Conservation (phyloP, 2,888 invertebrate species). For the Branchipolynoe longqiensis region DNA sequence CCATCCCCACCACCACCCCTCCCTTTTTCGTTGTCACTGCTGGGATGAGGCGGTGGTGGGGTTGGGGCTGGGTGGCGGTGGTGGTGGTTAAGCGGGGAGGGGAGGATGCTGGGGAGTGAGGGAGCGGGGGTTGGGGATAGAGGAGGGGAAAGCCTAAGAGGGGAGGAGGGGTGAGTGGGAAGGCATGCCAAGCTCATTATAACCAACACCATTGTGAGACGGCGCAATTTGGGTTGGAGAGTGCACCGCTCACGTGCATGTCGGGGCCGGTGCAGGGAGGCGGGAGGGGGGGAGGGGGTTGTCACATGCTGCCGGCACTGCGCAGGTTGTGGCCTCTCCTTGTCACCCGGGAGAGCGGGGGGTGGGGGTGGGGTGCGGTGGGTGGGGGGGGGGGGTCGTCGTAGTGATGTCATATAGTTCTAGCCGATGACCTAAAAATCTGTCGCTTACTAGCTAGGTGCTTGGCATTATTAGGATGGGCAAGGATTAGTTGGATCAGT, state of each 20-base stretch:
- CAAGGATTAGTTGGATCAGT: too few species aligned
- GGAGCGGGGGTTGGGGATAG: too few species aligned
- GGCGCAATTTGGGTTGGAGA: slow-evolving; percentile 12
- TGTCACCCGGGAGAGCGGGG: not conserved
- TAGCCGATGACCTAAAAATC: too few species aligned
- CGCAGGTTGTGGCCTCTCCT: not conserved
- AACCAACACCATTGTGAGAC: slow-evolving; percentile 35
- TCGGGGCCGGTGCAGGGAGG: not conserved
- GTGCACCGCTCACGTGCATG: not conserved
- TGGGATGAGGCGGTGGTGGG: not conserved
- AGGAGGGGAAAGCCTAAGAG: not conserved
- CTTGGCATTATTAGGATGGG: too few species aligned
- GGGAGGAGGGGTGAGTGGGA: not conserved
- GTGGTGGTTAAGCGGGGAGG: not conserved
- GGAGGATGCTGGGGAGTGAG: not conserved
- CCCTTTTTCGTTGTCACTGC: slow-evolving; percentile 20
- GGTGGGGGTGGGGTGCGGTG: not conserved
- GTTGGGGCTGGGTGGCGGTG: not conserved
- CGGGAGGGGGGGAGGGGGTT: not conserved
- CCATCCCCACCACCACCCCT: too few species aligned
- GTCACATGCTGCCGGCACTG: not conserved
- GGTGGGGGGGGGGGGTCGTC: not conserved
- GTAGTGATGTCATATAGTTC: too few species aligned
- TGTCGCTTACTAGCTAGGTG: too few species aligned
- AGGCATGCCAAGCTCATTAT: slow-evolving; percentile 24